Base-by-base conservation (phyloP, 2,113 vertebrate species). In the Phyllostomus hastatus region DNA sequence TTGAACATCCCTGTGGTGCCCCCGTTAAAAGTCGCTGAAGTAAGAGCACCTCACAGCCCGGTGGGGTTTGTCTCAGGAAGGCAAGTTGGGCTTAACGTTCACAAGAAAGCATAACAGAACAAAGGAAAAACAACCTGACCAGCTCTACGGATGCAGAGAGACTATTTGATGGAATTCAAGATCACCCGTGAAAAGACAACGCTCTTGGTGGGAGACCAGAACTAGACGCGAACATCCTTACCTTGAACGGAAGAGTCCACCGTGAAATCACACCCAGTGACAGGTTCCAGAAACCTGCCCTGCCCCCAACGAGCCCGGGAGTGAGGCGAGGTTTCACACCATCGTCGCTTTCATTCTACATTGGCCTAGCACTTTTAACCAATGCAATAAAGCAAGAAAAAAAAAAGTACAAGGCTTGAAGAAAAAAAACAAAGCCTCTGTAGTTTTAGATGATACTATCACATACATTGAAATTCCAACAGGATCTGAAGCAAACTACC, bases 61-160 rank as follows among this genome's bases (percentile, higher is more conserved):
- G 41, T 48, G 35, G 59, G 0, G 12, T 38, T 22, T 66, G 33
- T 41, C 73, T 69, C 20, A 86, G 89, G 91, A 95, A 81, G 73
- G 83, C 89, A 95, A 91, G 83, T 78, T 26, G 93, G 83, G 92
- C 38, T 90, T 91, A 54, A 66, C 26, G 5, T 43, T 79, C 12
- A 59, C 90, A 86, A 33, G 66, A 43, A 78, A 10, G 90, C 26
- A 10, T 26, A 33, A 59, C 4, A 15, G 19, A 38, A 69, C 3
- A 46, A 54, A 85, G 83, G 54, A 38, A 20, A 66, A 70, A 70
- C 43, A 28, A 52, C 0, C 8, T 2, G 43, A 33, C 83, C 52
- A 38, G 72, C 46, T 43, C 28, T 48, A 57, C 1, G 1, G 41
- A 67, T 28, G 41, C 46, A 26, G 66, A 61, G 67, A 72, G 35